Evolutionary conservation across 2,797 vertebrate genomes (phyloP).

Genomic region (Anas acuta): DNA sequence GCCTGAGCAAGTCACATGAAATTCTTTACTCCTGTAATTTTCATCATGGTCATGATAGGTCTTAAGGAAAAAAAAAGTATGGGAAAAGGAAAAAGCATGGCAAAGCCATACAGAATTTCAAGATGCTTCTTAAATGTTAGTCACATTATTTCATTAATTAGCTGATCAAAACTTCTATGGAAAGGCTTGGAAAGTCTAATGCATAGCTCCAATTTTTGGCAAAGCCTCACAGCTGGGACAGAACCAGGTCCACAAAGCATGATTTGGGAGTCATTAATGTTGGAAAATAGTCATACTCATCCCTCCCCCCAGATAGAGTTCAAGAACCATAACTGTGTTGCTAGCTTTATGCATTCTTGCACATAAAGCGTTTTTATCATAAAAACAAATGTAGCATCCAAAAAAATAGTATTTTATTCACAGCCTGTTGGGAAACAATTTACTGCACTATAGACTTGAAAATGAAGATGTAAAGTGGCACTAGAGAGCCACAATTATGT

Average conservation of each 20-base stretch:
- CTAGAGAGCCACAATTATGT: neutral
- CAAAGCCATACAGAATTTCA: neutral
- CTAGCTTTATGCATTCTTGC: neutral
- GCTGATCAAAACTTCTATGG: neutral
- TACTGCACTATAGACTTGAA: slow-evolving; percentile 28
- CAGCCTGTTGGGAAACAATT: slow-evolving; percentile 44
- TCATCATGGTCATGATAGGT: neutral
- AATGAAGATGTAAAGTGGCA: slow-evolving; percentile 35
- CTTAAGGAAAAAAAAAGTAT: neutral
- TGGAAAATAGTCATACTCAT: neutral
- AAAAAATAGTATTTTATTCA: slow-evolving; percentile 25
- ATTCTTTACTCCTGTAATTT: neutral
- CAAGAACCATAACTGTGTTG: neutral
- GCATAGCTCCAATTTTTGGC: neutral
- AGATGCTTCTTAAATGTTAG: neutral
- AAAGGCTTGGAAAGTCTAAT: neutral
- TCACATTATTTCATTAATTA: neutral
- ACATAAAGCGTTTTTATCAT: neutral
- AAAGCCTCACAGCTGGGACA: neutral
- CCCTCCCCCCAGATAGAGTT: neutral
- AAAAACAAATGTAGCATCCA: slow-evolving; percentile 33
- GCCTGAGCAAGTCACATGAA: neutral
- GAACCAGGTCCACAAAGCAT: neutral
- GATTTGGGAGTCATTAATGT: neutral
- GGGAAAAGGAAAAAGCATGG: neutral